phyloP scores from a whole-genome alignment of 1,140 invertebrate genomes.

The Zaprionus lachaisei region DNA sequence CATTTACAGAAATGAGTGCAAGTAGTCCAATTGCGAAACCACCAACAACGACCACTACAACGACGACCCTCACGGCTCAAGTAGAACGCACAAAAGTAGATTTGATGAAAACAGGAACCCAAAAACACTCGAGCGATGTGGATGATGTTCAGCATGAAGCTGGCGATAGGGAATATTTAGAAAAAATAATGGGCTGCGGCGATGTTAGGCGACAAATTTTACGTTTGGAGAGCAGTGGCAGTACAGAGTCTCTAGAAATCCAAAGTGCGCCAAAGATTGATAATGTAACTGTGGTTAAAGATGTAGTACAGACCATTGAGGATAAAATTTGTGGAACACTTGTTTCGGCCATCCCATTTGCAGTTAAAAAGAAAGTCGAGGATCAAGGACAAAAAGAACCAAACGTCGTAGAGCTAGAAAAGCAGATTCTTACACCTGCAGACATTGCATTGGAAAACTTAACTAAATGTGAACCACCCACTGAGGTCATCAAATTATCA shows the following conservation, averaged over 20 bases:
- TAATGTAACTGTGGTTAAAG: constrained; percentile 67
- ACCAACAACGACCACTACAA: constrained; percentile 51
- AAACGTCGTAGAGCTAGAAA: constrained; percentile 63
- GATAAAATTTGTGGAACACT: constrained; percentile 61
- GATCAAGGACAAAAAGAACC: constrained; percentile 39
- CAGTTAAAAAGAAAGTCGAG: constrained; percentile 47
- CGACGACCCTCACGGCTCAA: constrained; percentile 56
- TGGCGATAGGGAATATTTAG: constrained; percentile 75
- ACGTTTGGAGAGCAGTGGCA: constrained; percentile 69
- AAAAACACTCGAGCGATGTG: constrained; percentile 30
- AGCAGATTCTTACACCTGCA: constrained; percentile 67
- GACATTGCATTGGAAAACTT: constrained; percentile 64
- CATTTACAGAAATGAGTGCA: constrained; percentile 84
- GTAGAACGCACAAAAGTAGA: constrained; percentile 70
- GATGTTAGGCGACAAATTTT: constrained; percentile 76
- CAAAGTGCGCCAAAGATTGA: constrained; percentile 55
- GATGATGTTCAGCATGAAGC: constrained; percentile 38
- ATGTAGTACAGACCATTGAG: constrained; percentile 77
- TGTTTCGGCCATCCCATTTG: constrained; percentile 70
- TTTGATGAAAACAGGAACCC: constrained; percentile 30
- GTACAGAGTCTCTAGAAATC: constrained; percentile 59
- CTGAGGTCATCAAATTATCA: constrained; percentile 62
- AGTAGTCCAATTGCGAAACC: constrained; percentile 79
- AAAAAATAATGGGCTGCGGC: constrained; percentile 74
- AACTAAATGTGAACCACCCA: constrained; percentile 55